Conservation (phyloP, 2,797 vertebrate genomes). For the Periophthalmus magnuspinnatus region DNA sequence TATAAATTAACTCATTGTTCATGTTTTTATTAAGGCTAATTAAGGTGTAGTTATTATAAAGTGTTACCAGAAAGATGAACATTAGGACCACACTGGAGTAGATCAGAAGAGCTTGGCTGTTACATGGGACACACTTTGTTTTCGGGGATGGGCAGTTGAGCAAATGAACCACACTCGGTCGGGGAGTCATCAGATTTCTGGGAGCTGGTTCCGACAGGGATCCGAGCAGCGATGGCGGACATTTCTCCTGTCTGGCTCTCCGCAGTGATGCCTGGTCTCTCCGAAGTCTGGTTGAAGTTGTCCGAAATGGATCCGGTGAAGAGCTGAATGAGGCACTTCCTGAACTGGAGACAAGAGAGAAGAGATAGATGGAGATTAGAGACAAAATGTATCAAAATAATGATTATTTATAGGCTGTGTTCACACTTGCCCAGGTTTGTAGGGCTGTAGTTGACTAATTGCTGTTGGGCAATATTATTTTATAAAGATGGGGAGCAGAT, state of each 20-base stretch:
- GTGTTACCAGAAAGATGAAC: background rate
- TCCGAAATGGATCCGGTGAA: slow-evolving; percentile 73
- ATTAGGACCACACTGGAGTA: background rate
- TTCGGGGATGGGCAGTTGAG: slow-evolving; percentile 75
- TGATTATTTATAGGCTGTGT: too few species aligned
- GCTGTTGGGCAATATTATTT: too few species aligned
- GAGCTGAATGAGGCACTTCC: slow-evolving; percentile 84
- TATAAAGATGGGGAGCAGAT: too few species aligned
- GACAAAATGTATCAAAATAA: background rate
- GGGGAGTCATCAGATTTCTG: slow-evolving; percentile 65
- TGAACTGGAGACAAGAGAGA: slow-evolving; percentile 75
- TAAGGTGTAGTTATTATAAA: too few species aligned
- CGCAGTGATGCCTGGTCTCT: slow-evolving; percentile 63
- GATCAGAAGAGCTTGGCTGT: background rate
- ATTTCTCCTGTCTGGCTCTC: slow-evolving; percentile 79
- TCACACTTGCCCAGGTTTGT: too few species aligned
- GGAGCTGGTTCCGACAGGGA: slow-evolving; percentile 51
- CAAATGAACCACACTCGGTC: slow-evolving; percentile 66
- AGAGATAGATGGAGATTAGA: background rate
- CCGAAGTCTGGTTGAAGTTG: slow-evolving; percentile 71
- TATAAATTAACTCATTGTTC: too few species aligned
- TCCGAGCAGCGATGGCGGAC: slow-evolving; percentile 69
- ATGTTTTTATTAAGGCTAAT: too few species aligned
- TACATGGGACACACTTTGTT: slow-evolving; percentile 81
- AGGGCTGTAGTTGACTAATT: too few species aligned